Percentiles rank a stretch among this genome's conserved stretches.
phyloP scores from a whole-genome alignment of 2,797 vertebrate species.

The Mareca strepera region DNA sequence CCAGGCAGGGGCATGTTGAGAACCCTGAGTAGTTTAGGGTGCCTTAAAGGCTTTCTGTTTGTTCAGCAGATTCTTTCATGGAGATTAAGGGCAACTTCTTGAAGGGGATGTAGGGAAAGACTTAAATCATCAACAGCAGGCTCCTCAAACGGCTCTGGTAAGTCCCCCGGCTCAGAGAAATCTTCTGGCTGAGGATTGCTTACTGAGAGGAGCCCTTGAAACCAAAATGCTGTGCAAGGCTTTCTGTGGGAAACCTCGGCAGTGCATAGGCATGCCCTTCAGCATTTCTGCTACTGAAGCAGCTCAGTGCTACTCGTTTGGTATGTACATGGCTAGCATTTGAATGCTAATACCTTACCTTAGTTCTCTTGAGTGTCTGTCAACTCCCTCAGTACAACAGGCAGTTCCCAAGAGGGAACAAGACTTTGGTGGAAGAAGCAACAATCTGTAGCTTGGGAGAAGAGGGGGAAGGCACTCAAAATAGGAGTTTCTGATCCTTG shows the following conservation, averaged over 20 bases:
- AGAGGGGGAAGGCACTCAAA: neutral
- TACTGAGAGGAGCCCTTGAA: rapidly evolving
- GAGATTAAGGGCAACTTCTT: neutral
- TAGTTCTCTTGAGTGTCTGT: neutral
- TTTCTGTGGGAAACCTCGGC: neutral
- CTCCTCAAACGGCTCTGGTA: neutral
- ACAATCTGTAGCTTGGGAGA: rapidly evolving
- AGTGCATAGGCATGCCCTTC: neutral
- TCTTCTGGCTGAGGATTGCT: neutral
- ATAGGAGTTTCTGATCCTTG: neutral
- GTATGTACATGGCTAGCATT: neutral
- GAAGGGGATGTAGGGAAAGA: neutral
- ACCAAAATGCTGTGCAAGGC: neutral
- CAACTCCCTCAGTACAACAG: neutral
- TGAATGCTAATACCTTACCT: neutral
- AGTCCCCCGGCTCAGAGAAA: neutral
- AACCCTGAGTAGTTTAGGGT: neutral
- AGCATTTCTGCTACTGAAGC: neutral
- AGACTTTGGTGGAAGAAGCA: neutral
- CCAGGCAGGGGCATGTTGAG: neutral
- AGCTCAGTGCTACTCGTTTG: neutral
- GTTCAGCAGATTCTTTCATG: neutral
- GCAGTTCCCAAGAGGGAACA: neutral
- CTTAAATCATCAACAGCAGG: neutral
- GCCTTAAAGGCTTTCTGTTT: neutral